A percentile compares a stretch with the other conserved stretches of the same genome.
Evolutionary conservation across 2,888 invertebrate genomes (phyloP).

Genomic region (Emmelina monodactyla): DNA sequence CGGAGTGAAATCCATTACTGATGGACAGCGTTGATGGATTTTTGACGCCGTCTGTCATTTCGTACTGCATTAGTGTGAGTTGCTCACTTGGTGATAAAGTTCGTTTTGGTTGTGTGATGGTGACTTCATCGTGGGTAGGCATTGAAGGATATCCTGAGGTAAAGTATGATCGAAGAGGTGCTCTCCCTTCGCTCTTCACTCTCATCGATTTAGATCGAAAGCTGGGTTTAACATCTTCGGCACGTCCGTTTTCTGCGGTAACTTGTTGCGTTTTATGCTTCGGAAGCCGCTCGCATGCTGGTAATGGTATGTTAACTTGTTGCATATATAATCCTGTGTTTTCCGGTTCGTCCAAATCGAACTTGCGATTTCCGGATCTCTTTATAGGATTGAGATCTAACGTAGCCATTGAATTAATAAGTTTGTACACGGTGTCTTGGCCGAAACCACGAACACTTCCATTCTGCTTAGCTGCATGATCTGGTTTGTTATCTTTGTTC

Average conservation of each 20-base stretch:
- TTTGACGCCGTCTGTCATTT: slow-evolving; percentile 46
- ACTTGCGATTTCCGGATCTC: slow-evolving; percentile 37
- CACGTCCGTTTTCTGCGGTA: slow-evolving; percentile 47
- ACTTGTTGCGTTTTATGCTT: slow-evolving; percentile 43
- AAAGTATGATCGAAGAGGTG: slow-evolving; percentile 48
- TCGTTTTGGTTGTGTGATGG: slow-evolving; percentile 61
- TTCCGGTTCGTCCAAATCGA: slow-evolving; percentile 47
- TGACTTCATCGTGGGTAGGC: slow-evolving; percentile 43
- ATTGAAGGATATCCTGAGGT: slow-evolving; percentile 35
- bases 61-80: slow-evolving; percentile 56
- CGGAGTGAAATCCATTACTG: slow-evolving; percentile 39
- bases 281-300: slow-evolving; percentile 55
- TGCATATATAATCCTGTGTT: slow-evolving; percentile 56
- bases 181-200: slow-evolving; percentile 59
- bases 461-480: slow-evolving; percentile 20
- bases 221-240: slow-evolving; percentile 48
- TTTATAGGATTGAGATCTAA: slow-evolving; percentile 49
- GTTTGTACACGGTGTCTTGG: slow-evolving; percentile 45
- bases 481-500: slow-evolving; percentile 40
- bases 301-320: slow-evolving; percentile 49
- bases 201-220: slow-evolving; percentile 62
- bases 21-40: slow-evolving; percentile 29
- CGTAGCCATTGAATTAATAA: slow-evolving; percentile 58
- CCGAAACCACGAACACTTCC: slow-evolving; percentile 18
- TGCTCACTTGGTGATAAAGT: slow-evolving; percentile 61